Conservation (phyloP, 2,113 vertebrate species). For the Pedionomus torquatus region DNA sequence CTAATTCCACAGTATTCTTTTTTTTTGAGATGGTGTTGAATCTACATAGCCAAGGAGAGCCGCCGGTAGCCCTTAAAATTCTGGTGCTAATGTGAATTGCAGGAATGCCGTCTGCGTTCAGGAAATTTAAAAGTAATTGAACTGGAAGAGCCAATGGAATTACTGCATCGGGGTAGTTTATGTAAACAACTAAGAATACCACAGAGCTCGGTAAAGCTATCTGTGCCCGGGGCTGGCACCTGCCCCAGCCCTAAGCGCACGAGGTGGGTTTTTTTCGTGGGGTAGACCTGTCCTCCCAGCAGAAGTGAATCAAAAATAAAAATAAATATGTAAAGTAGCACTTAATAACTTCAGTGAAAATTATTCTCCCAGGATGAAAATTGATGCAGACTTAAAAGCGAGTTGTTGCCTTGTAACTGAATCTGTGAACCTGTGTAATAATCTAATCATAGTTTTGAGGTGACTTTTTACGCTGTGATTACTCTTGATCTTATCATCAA, state of each 20-base stretch:
- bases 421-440: neutral
- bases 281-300: neutral
- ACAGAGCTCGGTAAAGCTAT: neutral
- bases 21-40: neutral
- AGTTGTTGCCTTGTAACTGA: neutral
- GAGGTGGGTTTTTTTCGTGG: neutral
- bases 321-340: neutral
- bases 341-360: neutral
- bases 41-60: neutral
- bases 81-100: neutral
- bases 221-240: neutral
- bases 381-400: neutral
- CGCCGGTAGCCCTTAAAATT: neutral
- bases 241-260: neutral
- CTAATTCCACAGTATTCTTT: neutral
- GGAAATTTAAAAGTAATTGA: slow-evolving; percentile 22
- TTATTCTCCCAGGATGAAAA: neutral
- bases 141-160: slow-evolving; percentile 52
- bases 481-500: neutral
- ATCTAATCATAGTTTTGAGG: neutral
- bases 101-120: neutral
- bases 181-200: slow-evolving; percentile 24
- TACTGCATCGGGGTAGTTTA: neutral
- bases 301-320: neutral
- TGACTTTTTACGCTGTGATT: neutral